Evolutionary conservation across 2,113 vertebrate species (phyloP).

Genomic region (Perognathus longimembris): DNA sequence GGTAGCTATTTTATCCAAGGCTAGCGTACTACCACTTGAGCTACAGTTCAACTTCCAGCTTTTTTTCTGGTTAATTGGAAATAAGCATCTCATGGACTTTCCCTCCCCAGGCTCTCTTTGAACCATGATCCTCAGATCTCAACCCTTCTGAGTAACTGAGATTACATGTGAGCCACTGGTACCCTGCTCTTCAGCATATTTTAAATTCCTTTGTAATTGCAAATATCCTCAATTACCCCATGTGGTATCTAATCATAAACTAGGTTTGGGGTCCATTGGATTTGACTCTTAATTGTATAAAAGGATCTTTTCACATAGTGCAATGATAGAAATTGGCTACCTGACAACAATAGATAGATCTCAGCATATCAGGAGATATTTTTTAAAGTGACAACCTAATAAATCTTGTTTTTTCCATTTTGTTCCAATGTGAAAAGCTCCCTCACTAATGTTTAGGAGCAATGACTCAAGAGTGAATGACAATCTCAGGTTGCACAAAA

Average conservation of each 20-base stretch:
- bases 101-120: too few species aligned
- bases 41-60: too few species aligned
- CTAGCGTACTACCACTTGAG: too few species aligned
- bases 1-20: too few species aligned
- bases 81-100: too few species aligned
- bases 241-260: not conserved
- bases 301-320: not conserved
- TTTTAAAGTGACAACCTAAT: not conserved
- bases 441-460: not conserved
- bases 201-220: constrained; percentile 15
- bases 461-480: not conserved
- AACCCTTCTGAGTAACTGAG: too few species aligned
- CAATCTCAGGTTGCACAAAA: not conserved
- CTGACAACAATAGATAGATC: not conserved
- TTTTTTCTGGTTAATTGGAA: too few species aligned
- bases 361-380: not conserved
- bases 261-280: not conserved
- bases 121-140: too few species aligned
- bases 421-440: not conserved
- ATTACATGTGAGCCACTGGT: too few species aligned
- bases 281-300: not conserved
- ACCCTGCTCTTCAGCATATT: not conserved
- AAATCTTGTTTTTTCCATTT: not conserved
- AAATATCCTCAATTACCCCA: not conserved
- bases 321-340: not conserved